A percentile compares a stretch with the other conserved stretches of the same genome.
phyloP scores from a whole-genome alignment of 2,113 vertebrate species.

The Colius striatus region DNA sequence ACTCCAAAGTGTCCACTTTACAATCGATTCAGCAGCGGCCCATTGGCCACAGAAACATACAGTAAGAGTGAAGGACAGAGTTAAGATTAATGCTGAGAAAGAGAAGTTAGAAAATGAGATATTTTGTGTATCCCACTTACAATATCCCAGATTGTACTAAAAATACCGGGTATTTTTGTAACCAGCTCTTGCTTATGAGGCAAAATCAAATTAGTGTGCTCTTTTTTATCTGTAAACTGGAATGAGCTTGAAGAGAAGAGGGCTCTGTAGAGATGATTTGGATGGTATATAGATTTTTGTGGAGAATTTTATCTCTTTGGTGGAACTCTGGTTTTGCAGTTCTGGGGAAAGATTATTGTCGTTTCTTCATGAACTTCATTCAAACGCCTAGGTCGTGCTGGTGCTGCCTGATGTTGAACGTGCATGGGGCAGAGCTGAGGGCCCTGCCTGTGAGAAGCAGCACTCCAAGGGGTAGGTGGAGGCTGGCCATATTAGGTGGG shows the following conservation, averaged over 20 bases:
- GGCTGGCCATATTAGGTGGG: fast-evolving
- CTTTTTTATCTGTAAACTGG: not conserved
- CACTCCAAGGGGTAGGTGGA: not conserved
- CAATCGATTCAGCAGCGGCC: not conserved
- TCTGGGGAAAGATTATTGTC: not conserved
- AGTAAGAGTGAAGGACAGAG: not conserved
- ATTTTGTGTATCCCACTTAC: not conserved
- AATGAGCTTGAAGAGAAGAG: not conserved
- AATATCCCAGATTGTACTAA: constrained; percentile 3
- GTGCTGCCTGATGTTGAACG: not conserved
- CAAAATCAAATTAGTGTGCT: constrained; percentile 9
- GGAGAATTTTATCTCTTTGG: not conserved
- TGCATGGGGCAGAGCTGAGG: not conserved
- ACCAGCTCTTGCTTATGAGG: constrained; percentile 40
- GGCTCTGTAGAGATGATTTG: not conserved
- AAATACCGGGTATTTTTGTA: constrained; percentile 46
- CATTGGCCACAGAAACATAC: not conserved
- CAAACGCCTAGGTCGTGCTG: not conserved
- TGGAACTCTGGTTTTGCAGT: not conserved
- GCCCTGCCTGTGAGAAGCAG: not conserved
- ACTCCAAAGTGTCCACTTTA: not conserved
- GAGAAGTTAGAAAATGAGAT: not conserved
- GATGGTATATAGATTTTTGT: not conserved
- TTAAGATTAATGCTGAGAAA: not conserved
- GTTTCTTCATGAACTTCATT: not conserved